Evolutionary conservation across 2,888 invertebrate species (phyloP), one percentile per base, ranked within the genome.

Genomic region (Notocelia uddmanniana): DNA sequence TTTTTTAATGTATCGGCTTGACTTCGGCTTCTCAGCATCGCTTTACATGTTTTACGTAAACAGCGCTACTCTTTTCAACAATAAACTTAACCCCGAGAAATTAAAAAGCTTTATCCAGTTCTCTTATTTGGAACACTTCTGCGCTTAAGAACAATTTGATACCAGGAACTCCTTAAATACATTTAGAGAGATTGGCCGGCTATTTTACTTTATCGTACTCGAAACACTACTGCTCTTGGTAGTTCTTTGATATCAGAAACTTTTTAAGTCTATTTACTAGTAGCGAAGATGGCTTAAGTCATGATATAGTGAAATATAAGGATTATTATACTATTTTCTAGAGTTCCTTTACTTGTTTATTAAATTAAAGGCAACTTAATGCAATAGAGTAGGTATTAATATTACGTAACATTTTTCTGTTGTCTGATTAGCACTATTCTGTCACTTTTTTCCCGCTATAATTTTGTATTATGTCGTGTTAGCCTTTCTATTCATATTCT

Each of bases 131-230:
- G 31, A 31, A 19, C 31, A 34, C 50, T 52, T 19, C 52, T 34
- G 52, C 31, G 50, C 62, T 63, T 63, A 50, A 52, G 34, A 63
- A 52, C 37, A 23, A 64, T 64, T 54, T 64, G 64, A 64, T 64
- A 64, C 52, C 34, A 37, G 52, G 21, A 23, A 54, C 52, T 64
- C 37, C 52, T 64, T 64, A 54, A 64, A 64, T 54, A 64, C 34
- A 54, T 37, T 54, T 37, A n/a, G 37, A 64, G 64, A 64, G 64
- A 37, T 64, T 64, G 37, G n/a, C 21, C 50, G 52, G 34, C 52
- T 64, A 64, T 64, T 37, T 37, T 54, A 50, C 64, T 54, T 64
- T 64, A 64, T 54, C 64, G 52, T 64, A n/a, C 64, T 54, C 21
- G 37, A 52, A 54, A 64, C 64, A 64, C 64, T 64, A n/a, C 64